Evolutionary conservation across 2,113 vertebrate species (phyloP).

Genomic region (Ancistrus triradiatus): DNA sequence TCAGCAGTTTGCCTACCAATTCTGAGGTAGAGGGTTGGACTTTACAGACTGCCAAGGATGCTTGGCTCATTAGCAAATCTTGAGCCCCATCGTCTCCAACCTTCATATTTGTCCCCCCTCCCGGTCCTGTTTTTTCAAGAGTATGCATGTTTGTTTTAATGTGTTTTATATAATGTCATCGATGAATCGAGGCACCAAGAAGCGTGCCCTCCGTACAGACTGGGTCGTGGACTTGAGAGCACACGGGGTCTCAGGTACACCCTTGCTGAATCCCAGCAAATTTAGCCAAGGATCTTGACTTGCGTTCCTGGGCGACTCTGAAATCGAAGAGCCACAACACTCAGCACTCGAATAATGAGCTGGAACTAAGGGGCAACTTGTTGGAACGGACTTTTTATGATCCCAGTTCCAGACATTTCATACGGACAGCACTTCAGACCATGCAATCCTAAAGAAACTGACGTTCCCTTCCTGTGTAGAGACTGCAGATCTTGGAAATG

Average conservation of each 20-base stretch:
- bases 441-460: no score
- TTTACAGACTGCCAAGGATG: slow-evolving; percentile 25
- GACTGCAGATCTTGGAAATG: no score
- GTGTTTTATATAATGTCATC: slow-evolving; percentile 42
- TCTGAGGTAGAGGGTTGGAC: slow-evolving; percentile 23
- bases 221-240: slow-evolving; percentile 21
- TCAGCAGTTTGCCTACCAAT: slow-evolving; percentile 14
- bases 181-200: slow-evolving; percentile 18
- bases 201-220: slow-evolving; percentile 2
- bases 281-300: slow-evolving; percentile 39
- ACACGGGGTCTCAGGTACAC: slow-evolving; percentile 36
- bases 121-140: slow-evolving; percentile 1
- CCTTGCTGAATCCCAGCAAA: slow-evolving; percentile 32
- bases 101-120: background rate
- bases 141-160: slow-evolving; percentile 42
- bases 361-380: slow-evolving; percentile 26
- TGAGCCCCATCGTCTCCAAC: background rate
- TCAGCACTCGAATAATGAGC: background rate
- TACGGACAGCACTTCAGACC: background rate
- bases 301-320: slow-evolving; percentile 3
- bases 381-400: background rate
- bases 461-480: slow-evolving; percentile 4
- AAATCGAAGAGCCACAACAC: slow-evolving; percentile 2
- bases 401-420: background rate
- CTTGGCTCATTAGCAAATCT: slow-evolving; percentile 1